Evolutionary conservation across 1,140 invertebrate species (phyloP), one percentile per base, ranked within the genome.

Genomic region (Pantala flavescens): DNA sequence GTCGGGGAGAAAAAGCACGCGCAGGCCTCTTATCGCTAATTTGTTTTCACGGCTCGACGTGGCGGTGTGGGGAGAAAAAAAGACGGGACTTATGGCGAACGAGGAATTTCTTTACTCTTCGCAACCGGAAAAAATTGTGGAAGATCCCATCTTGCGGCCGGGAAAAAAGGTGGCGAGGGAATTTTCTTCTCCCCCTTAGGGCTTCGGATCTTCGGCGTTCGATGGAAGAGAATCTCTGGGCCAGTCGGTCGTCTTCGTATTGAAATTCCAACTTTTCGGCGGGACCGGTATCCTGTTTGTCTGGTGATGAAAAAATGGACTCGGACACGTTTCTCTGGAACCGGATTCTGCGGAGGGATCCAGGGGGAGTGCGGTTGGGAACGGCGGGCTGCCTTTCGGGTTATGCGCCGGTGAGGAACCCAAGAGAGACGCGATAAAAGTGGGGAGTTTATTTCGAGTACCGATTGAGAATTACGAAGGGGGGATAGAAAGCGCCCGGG

Each of bases 221-320:
- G 28, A 36, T 36, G 28, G 28, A 63, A 12, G 49, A 63, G n/a
- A 16, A 63, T 63, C 49, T 63, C 49, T 63, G 49, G 49, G 49
- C 49, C 49, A 63, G 49, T 63, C 49, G 49, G 49, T 63, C 49
- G 49, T 21, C 49, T 19, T 63, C 49, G 12, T 63, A 63, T 63
- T 63, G 49, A 63, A 63, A 63, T 63, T 63, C 49, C 49, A 63
- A 63, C 49, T 63, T 63, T 63, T 63, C 49, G 49, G 49, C 49
- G 49, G 49, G 49, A 63, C 16, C n/a, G 49, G 49, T 16, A 63
- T 63, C 49, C 49, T 63, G 49, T 63, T 63, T 63, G 49, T 63
- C 49, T 63, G 49, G 49, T 63, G 49, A 19, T 63, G 49, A 63
- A 63, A 63, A 63, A 63, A 63, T 19, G n/a, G 49, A 63, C 16